Conservation (phyloP, 2,888 invertebrate genomes). For the Apotomis turbidana region DNA sequence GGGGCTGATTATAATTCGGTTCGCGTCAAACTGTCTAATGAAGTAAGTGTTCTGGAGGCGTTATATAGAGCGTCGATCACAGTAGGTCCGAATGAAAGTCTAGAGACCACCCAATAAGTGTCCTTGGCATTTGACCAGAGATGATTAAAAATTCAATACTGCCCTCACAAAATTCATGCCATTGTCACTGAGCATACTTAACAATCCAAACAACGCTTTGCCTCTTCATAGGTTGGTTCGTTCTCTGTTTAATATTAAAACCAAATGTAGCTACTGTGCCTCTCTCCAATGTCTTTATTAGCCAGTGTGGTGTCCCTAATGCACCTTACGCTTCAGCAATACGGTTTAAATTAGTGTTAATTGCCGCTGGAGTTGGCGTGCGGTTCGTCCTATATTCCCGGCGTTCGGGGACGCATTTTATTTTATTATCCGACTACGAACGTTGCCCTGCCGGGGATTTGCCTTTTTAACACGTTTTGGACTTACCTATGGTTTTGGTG, state of each 20-base stretch:
- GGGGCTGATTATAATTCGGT: slow-evolving; percentile 36
- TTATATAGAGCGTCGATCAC: slow-evolving; percentile 7
- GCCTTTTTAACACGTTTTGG: slow-evolving; percentile 21
- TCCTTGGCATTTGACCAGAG: neutral
- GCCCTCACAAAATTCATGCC: slow-evolving; percentile 4
- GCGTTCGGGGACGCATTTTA: slow-evolving; percentile 23
- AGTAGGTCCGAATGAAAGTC: neutral
- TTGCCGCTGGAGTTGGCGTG: slow-evolving; percentile 13
- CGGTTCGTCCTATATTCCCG: slow-evolving; percentile 11
- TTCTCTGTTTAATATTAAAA: slow-evolving; percentile 11
- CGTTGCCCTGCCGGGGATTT: slow-evolving; percentile 25
- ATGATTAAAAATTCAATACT: neutral
- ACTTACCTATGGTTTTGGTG: neutral
- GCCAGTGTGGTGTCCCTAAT: slow-evolving; percentile 11
- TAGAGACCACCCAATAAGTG: too few relatives aligned
- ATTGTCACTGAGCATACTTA: neutral
- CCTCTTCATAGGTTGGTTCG: neutral
- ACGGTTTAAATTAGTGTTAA: slow-evolving; percentile 32
- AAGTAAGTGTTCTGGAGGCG: slow-evolving; percentile 34
- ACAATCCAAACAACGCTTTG: neutral
- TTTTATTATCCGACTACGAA: slow-evolving; percentile 26
- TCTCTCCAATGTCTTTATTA: slow-evolving; percentile 20
- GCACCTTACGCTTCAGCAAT: slow-evolving; percentile 25
- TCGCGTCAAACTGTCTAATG: slow-evolving; percentile 38
- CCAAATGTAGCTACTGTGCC: slow-evolving; percentile 18